phyloP scores from a whole-genome alignment of 2,888 invertebrate genomes.

The Cryptocheilus praepositus region DNA sequence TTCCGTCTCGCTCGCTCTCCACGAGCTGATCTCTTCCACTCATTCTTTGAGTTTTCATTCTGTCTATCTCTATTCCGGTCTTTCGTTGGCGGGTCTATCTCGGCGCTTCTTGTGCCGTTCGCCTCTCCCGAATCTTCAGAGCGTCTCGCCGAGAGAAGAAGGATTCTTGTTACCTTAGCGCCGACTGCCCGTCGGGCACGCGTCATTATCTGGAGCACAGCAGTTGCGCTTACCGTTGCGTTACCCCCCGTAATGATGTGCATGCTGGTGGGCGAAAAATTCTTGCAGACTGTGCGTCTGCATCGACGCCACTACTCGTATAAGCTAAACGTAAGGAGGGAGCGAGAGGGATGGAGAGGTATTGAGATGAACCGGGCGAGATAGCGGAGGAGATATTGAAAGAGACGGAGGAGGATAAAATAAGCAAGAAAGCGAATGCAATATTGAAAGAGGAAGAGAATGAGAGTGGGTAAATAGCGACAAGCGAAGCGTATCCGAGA shows the following conservation, averaged over 20 bases:
- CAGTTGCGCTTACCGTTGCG: constrained; percentile 51
- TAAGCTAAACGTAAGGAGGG: constrained; percentile 10
- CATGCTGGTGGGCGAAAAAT: constrained; percentile 56
- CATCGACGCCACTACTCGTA: constrained; percentile 12
- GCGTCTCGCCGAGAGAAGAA: constrained; percentile 10
- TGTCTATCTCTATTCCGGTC: neutral
- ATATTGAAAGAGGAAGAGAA: neutral
- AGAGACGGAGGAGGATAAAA: constrained; percentile 10
- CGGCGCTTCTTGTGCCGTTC: too few species aligned
- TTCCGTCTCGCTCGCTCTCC: neutral
- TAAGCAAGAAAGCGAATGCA: neutral
- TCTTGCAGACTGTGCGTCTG: constrained; percentile 33
- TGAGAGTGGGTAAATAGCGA: neutral
- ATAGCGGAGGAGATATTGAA: constrained; percentile 2
- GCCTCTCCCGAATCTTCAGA: too few species aligned
- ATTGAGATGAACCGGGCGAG: neutral
- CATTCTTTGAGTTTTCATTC: neutral
- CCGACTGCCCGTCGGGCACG: constrained; percentile 51
- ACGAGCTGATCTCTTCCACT: neutral
- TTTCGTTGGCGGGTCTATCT: too few species aligned
- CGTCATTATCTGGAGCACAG: constrained; percentile 59
- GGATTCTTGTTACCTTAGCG: constrained; percentile 17
- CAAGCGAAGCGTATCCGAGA: too few species aligned
- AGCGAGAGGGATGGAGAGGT: constrained; percentile 3
- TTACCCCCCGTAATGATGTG: constrained; percentile 50